Base-by-base conservation (phyloP, 2,888 invertebrate species). In the Acanthosepion esculentum region DNA sequence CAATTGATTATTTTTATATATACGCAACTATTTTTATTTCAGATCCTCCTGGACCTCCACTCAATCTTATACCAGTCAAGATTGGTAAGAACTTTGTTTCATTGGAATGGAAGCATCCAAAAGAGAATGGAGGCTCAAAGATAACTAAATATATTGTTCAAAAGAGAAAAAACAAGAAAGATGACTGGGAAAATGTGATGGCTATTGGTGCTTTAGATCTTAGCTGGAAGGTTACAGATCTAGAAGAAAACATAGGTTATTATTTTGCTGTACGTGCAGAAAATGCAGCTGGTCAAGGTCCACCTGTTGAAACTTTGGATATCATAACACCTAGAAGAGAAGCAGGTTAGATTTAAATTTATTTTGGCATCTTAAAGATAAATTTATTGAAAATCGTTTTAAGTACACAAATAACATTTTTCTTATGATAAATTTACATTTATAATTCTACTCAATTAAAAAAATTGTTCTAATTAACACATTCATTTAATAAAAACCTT, bases 1-100 rank as follows among this genome's bases (percentile, higher is more conserved):
- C 12, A 78, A 33, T 78, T n/a, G n/a, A 78, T 78, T 78, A n/a
- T 78, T 33, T 33, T 15, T 15, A n/a, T n/a, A 92, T 48, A 48
- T 92, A 8, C 26, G 0, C 23, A 48, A 53, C n/a, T 53, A 53
- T 48, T 48, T 93, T 48, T 26, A 93, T n/a, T 93, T 48, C 93
- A 96, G 96, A 95, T 91, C 95, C 98, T 92, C 97, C 97, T 94
- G 96, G 96, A 94, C 95, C 96, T 55, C 97, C 97, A 92, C 95
- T 96, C 55, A 95, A 96, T 93, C 95, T 97, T 12, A 96, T 95
- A 29, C 96, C 96, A 29, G 95, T 96, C 55, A 96, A 96, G 78
- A 95, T 96, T 55, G 96, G 96, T 93, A 96, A 96, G 95, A 96
- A 96, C 94, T 96, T 95, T 94, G 96, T 96, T 93, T 96, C 96